These are phyloP conservation scores for Betta splendens DNA, from an alignment of 2,797 vertebrate species.

Conservation along the genomic window DNA sequence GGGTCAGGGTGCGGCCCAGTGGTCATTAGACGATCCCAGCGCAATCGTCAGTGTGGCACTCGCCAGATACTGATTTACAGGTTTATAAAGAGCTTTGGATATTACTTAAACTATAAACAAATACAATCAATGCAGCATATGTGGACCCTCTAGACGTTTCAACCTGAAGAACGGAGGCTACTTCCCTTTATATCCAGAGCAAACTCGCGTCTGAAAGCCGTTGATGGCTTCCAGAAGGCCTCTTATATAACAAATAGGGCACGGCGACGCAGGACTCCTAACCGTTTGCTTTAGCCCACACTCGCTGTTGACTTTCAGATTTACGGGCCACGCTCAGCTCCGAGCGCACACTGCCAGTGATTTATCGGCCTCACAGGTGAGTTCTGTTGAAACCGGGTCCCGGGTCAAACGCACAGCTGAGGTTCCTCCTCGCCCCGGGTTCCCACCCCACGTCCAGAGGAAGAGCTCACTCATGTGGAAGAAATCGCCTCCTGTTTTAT, in stretches of 20 bases:
- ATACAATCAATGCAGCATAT: constrained; percentile 26
- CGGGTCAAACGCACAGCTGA: constrained; percentile 61
- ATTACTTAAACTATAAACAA: constrained; percentile 48
- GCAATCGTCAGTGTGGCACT: constrained; percentile 67
- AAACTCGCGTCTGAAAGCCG: constrained; percentile 48
- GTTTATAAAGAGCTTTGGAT: constrained; percentile 34
- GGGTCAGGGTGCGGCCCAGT: constrained; percentile 78
- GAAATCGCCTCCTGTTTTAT: constrained; percentile 40
- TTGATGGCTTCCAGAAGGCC: constrained; percentile 51
- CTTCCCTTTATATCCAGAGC: constrained; percentile 64
- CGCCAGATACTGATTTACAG: constrained; percentile 49
- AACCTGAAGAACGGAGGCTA: constrained; percentile 56
- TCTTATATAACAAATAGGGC: constrained; percentile 67
- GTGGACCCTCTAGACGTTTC: constrained; percentile 23
- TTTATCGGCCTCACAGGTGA: constrained; percentile 76
- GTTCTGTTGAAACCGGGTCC: constrained; percentile 74
- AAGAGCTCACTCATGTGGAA: constrained; percentile 42
- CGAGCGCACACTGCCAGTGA: constrained; percentile 67
- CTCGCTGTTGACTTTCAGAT: constrained; percentile 82
- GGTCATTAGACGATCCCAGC: constrained; percentile 80
- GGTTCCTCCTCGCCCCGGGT: constrained; percentile 61
- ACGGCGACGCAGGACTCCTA: constrained; percentile 68
- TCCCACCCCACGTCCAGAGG: constrained; percentile 49
- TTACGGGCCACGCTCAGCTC: constrained; percentile 74
- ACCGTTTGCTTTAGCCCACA: constrained; percentile 69